Conservation (phyloP, 2,797 vertebrate genomes). For the Delichon dasypus region DNA sequence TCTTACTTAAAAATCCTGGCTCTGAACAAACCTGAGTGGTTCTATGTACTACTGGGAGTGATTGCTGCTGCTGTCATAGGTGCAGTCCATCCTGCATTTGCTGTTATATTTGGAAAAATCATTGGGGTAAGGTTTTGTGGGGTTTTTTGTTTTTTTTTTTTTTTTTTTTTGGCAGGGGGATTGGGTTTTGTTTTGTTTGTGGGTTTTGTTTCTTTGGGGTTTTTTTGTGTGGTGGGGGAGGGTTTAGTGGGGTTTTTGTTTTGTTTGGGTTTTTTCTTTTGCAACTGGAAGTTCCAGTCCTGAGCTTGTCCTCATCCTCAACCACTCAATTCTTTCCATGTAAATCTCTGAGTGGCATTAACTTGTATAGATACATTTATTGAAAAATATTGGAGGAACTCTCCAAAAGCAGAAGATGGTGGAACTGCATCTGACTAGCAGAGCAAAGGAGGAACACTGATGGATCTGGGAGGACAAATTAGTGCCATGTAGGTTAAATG, state of each 20-base stretch:
- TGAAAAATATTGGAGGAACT: neutral
- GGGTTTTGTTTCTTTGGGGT: neutral
- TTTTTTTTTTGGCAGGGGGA: rapidly evolving
- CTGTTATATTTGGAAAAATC: conserved; percentile 71
- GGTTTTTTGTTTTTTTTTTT: rapidly evolving
- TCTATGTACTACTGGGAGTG: conserved; percentile 69
- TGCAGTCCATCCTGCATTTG: conserved; percentile 69
- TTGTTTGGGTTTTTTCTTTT: neutral
- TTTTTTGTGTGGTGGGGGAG: neutral
- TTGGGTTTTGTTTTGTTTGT: neutral
- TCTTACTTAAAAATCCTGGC: conserved; percentile 72
- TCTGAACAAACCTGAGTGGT: conserved; percentile 72
- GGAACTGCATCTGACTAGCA: neutral
- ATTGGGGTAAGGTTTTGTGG: conserved; percentile 51
- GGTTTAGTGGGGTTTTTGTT: neutral
- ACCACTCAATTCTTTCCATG: neutral
- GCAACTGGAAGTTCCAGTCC: neutral
- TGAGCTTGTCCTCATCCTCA: neutral
- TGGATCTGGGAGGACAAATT: neutral
- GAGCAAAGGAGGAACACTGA: neutral
- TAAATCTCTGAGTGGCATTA: neutral
- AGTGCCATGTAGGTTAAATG: neutral
- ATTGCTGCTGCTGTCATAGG: conserved; percentile 73
- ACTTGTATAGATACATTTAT: neutral
- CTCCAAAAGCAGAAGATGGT: neutral